Base-by-base conservation (phyloP, 1,140 invertebrate genomes). In the Drosophila pruinosa region DNA sequence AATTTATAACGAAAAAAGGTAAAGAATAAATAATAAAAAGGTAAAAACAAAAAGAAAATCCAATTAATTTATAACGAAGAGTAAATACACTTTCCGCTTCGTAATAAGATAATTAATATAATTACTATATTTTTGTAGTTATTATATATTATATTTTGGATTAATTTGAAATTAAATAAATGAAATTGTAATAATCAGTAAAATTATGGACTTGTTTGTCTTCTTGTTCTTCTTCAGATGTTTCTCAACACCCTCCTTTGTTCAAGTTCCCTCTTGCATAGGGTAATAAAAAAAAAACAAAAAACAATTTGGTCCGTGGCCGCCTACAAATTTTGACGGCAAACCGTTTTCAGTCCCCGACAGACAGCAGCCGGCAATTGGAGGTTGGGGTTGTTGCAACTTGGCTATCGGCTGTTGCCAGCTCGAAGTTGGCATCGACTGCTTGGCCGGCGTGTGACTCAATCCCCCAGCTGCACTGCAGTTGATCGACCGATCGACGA, bases 1-100 rank as follows among this genome's bases (percentile, higher is more conserved):
- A 86, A 86, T 86, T 86, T 78, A 89, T 82, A 88, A 88, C 78
- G 63, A 75, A 85, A 79, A 76, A 73, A 58, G 67, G 43, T 63
- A 72, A 48, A 76, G 59, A 45, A 50, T 28, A 54, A 83, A 75
- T 67, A 75, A 68, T 52, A 63, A 76, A 45, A 73, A 74, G 58
- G 39, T 24, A 52, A n/a, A 10, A 19, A 5, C 2, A n/a, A 8
- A 21, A 26, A 21, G 8, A 3, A 2, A 4, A 0, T 12, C 4
- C 12, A 15, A 15, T 7, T 2, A 28, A 3, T 3, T 1, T 19
- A 59, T 14, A 5, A 2, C 45, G 39, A 47, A 70, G 0, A 14
- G 6, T 10, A 28, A 31, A 45, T 63, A 14, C 53, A 15, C 58
- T 63, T 36, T 0, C 15, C 17, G n/a, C 1, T 12, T n/a, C n/a